These are phyloP conservation scores for Homalodisca vitripennis DNA, from an alignment of 1,140 invertebrate genomes.

Conservation along the genomic window DNA sequence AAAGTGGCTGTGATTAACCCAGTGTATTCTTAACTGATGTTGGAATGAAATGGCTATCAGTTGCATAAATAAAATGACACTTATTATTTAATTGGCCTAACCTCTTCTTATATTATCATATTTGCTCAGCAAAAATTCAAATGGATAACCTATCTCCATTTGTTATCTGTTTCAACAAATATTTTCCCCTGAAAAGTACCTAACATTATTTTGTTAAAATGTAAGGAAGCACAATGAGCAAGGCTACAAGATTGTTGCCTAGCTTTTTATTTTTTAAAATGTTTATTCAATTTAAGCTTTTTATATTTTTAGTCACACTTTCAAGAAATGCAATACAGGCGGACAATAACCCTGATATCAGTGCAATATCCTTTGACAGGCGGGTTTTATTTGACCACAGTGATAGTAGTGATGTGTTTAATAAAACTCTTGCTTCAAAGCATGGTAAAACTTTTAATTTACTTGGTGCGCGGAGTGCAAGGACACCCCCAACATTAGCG, in stretches of 20 bases:
- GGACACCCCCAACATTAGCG: constrained; percentile 37
- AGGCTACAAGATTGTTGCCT: not conserved
- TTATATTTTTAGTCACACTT: constrained; percentile 20
- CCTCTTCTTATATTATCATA: no score
- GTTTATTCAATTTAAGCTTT: constrained; percentile 1
- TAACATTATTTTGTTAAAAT: constrained; percentile 8
- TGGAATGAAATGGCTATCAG: no score
- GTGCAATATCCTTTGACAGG: constrained; percentile 34
- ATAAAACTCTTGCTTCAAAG: constrained; percentile 42
- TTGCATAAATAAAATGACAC: no score
- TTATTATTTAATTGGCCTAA: no score
- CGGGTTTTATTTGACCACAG: constrained; percentile 30
- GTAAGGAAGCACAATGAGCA: constrained; percentile 6
- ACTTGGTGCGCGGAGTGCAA: constrained; percentile 34
- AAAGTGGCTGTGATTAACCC: no score
- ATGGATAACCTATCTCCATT: no score
- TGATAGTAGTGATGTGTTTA: constrained; percentile 40
- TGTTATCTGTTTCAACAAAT: no score
- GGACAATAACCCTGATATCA: constrained; percentile 25
- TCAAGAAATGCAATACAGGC: constrained; percentile 22
- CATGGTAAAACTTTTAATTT: constrained; percentile 35
- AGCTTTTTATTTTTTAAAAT: constrained; percentile 1
- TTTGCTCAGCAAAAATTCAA: no score
- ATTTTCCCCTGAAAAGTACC: no score
- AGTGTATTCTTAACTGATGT: no score